Evolutionary conservation across 2,888 invertebrate genomes (phyloP), one percentile per base, ranked within the genome.

Genomic region (Brachynemurus nebulosus): DNA sequence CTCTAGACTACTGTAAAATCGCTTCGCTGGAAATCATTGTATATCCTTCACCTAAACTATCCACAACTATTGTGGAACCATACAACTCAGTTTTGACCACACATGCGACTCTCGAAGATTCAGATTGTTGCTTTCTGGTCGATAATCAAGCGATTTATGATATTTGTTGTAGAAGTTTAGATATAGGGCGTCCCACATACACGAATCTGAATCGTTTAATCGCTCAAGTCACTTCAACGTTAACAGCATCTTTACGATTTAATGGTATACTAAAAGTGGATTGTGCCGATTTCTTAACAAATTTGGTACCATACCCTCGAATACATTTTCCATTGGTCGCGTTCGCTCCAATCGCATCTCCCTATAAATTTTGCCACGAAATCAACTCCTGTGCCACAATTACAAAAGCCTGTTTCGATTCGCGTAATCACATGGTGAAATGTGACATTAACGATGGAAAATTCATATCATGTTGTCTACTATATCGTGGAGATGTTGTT

Each of bases 221-320:
- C 52, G 81, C 82, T 49, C 78, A 79, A 61, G 74, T 74, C 14
- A 83, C 85, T 47, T 84, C 74, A 40, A 85, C 82, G 1, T 74
- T 74, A 14, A 69, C 37, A 8, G 37, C 37, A 72, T 84, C 85
- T 33, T 64, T 86, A 53, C 77, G 76, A 53, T 73, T 72, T 0
- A 76, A 77, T 54, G 77, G 76, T 54, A 72, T 75, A 21, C 78
- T 78, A 53, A 73, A 76, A 69, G 71, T 65, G 11, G 66, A 67
- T 61, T 67, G 86, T 45, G 84, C 80, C 40, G 86, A 88, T 64
- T 86, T 86, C 65, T 86, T 86, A 66, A 84, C 84, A 4, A 85
- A 85, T 64, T 63, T 85, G 46, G 83, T 86, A 42, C 89, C 89
- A 20, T 73, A 74, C 54, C 74, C 74, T 6, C 64, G 74, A 50